Conservation (phyloP, 2,888 invertebrate genomes). For the Tholera decimalis region DNA sequence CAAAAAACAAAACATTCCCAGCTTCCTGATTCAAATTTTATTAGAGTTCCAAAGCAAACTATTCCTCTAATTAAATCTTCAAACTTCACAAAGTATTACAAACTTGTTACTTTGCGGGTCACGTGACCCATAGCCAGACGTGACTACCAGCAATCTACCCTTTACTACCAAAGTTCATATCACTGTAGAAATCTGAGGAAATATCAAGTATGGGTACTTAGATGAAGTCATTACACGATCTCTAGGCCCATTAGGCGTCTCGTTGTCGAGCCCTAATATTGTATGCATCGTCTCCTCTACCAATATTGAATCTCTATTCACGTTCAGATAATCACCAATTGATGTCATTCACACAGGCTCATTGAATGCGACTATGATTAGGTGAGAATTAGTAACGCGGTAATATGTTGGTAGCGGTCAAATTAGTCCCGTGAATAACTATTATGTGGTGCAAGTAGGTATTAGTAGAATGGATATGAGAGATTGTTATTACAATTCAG, state of each 20-base stretch:
- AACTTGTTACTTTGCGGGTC: conserved; percentile 57
- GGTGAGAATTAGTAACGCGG: conserved; percentile 57
- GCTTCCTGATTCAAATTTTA: conserved; percentile 39
- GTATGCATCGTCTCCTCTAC: conserved; percentile 58
- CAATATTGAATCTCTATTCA: conserved; percentile 70
- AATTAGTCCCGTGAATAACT: conserved; percentile 47
- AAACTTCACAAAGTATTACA: conserved; percentile 52
- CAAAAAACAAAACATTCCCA: conserved; percentile 13
- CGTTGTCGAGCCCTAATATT: conserved; percentile 52
- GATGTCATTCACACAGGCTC: conserved; percentile 67
- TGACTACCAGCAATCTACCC: conserved; percentile 46
- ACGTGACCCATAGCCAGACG: conserved; percentile 49
- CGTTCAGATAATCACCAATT: conserved; percentile 69
- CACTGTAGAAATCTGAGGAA: conserved; percentile 50
- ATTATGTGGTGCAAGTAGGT: conserved; percentile 20
- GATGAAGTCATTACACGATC: conserved; percentile 57
- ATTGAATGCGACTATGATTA: conserved; percentile 66
- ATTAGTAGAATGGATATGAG: not conserved
- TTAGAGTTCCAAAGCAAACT: conserved; percentile 44
- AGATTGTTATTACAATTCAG: conserved; percentile 31
- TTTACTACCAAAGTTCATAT: conserved; percentile 56
- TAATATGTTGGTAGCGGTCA: conserved; percentile 46
- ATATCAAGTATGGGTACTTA: conserved; percentile 36
- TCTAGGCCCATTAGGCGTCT: conserved; percentile 51
- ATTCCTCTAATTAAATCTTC: conserved; percentile 45